Evolutionary conservation across 2,888 invertebrate species (phyloP).

Genomic region (Lissocephala sabroskyi): DNA sequence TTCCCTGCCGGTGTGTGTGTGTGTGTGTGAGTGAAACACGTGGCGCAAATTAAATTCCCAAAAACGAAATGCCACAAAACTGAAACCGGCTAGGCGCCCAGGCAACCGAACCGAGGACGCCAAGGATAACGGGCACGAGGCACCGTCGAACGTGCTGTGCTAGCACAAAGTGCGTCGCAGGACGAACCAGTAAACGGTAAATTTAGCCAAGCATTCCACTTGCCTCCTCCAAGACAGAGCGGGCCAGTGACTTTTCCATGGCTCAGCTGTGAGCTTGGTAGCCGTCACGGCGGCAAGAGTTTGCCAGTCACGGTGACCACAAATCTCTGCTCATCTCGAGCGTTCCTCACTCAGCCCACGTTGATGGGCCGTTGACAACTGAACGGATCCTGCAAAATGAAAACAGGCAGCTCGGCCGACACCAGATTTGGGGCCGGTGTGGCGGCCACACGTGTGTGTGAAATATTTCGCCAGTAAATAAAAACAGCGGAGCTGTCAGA

Average conservation of each 20-base stretch:
- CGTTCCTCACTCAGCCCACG: background rate
- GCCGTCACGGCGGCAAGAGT: no score
- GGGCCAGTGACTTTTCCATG: no score
- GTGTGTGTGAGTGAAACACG: conserved; percentile 18
- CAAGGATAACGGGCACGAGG: background rate
- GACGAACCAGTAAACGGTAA: no score
- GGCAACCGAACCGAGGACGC: conserved; percentile 18
- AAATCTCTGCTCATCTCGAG: background rate
- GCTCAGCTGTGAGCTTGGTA: no score
- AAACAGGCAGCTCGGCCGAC: no score
- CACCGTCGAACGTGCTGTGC: conserved; percentile 12
- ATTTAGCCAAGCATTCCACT: no score
- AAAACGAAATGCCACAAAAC: conserved; percentile 24
- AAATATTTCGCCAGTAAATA: conserved; percentile 32
- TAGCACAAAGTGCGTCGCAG: no score
- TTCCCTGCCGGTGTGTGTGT: background rate
- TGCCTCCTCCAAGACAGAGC: no score
- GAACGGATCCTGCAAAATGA: no score
- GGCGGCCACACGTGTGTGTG: conserved; percentile 46
- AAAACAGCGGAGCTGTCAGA: no score
- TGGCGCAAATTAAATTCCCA: conserved; percentile 37
- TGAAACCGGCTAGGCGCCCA: conserved; percentile 15
- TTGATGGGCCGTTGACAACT: no score
- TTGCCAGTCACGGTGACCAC: background rate
- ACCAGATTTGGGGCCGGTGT: conserved; percentile 2